Evolutionary conservation across 2,888 invertebrate species (phyloP), one percentile per base, ranked within the genome.

Genomic region (Metopia argyrocephala): DNA sequence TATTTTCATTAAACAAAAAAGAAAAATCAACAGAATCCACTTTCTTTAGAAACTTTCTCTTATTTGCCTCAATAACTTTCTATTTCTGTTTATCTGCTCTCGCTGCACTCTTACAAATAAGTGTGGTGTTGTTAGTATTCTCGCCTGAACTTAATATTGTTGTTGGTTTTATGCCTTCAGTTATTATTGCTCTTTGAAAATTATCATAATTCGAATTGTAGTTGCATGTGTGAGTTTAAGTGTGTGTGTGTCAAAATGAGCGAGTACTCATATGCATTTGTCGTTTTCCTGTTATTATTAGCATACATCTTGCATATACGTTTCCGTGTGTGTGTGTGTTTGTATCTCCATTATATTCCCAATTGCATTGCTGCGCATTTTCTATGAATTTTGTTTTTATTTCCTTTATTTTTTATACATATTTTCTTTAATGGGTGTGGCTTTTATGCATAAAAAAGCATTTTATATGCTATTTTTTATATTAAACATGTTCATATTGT

Each of bases 361-460:
- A 79, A 79, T 59, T 81, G 78, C 81, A 81, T 15, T 82, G 76
- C 79, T 82, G 76, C 79, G 79, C 79, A 79, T 75, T 82, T 75
- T 69, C 79, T 62, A 54, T 45, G 7, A 21, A 57, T 62, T 9
- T 38, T 38, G 9, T 38, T 15, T 38, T 12, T 15, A 38, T 38
- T 38, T 12, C 15, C 15, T 38, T 38, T 12, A 1, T 3, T 12
- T 71, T 59, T 78, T 76, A 75, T 71, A 28, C 46, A 45, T 25
- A 65, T 75, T 15, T 71, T 64, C 61, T 38, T 76, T 79, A 84
- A 82, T 84, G 84, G 83, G 83, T 84, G 83, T 84, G 83, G 83
- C 83, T 84, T 76, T 78, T 84, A 83, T 82, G 82, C 81, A 84
- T 82, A 82, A 82, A 83, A 15, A 66, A 70, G 48, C 38, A 78